Conservation (phyloP, 2,113 vertebrate genomes). For the Microcebus murinus region DNA sequence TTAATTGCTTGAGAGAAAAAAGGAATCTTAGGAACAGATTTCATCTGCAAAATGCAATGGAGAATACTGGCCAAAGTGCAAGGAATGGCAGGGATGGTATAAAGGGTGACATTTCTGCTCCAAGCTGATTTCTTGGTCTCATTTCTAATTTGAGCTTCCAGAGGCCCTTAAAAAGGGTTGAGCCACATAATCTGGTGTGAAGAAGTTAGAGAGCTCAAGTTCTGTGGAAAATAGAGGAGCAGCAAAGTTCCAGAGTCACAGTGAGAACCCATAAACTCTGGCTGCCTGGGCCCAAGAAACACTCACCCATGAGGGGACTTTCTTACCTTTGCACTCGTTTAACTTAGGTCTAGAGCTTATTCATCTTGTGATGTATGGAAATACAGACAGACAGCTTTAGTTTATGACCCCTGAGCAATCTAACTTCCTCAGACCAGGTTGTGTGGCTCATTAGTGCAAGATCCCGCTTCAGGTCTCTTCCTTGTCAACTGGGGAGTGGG, state of each 20-base stretch:
- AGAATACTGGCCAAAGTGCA: neutral
- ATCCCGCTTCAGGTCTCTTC: neutral
- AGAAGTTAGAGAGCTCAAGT: neutral
- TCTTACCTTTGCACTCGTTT: neutral
- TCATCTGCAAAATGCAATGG: neutral
- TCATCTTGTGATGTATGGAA: neutral
- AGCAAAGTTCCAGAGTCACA: neutral
- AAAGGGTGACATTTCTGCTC: neutral
- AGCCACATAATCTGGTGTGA: neutral
- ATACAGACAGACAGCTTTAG: neutral
- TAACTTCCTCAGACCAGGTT: neutral
- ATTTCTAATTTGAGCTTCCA: constrained; percentile 9
- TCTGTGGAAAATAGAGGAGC: neutral
- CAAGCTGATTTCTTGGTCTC: neutral
- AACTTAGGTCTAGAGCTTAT: neutral
- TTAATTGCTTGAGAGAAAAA: constrained; percentile 16
- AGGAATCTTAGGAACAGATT: neutral
- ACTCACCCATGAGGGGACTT: neutral
- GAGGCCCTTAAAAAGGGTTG: neutral
- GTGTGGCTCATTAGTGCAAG: neutral
- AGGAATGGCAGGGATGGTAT: neutral
- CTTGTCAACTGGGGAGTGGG: neutral
- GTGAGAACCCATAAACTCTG: neutral
- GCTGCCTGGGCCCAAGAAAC: neutral
- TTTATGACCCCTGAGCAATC: neutral